Percentiles rank a stretch among this genome's conserved stretches.
Conservation (phyloP, 37 sponge, comb jelly and placozoan species). For the Lycopodina hypogea region DNA sequence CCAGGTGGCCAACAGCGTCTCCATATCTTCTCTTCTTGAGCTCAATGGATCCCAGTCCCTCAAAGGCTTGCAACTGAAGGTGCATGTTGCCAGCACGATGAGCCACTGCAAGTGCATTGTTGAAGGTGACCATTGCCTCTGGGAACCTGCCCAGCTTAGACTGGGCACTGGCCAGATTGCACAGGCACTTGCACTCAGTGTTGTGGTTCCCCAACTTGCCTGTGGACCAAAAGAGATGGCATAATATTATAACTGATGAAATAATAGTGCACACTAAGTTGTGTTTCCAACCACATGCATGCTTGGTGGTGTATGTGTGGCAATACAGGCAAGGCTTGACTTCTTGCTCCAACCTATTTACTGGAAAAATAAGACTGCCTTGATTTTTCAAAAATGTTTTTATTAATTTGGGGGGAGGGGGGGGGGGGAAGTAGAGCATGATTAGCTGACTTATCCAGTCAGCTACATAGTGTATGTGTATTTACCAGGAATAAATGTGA, state of each 20-base stretch:
- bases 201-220: slow-evolving; percentile 18
- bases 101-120: slow-evolving; percentile 43
- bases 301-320: no score
- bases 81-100: slow-evolving; percentile 12
- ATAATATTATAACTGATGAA: neutral
- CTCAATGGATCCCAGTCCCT: slow-evolving; percentile 60
- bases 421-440: no score
- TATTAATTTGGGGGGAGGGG: no score
- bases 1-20: slow-evolving; percentile 43
- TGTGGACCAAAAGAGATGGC: neutral
- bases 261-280: neutral
- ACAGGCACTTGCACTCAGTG: slow-evolving; percentile 68
- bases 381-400: neutral
- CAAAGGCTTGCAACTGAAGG: slow-evolving; percentile 68
- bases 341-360: no score
- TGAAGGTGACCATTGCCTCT: slow-evolving; percentile 31
- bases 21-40: slow-evolving; percentile 23
- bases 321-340: no score
- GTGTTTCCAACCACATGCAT: neutral
- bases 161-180: slow-evolving; percentile 74
- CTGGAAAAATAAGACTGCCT: neutral
- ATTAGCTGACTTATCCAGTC: no score
- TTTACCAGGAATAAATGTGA: no score
- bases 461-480: no score
- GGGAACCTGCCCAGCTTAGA: slow-evolving; percentile 36